Evolutionary conservation across 2,888 invertebrate genomes (phyloP).

Genomic region (Plagodis pulveraria): DNA sequence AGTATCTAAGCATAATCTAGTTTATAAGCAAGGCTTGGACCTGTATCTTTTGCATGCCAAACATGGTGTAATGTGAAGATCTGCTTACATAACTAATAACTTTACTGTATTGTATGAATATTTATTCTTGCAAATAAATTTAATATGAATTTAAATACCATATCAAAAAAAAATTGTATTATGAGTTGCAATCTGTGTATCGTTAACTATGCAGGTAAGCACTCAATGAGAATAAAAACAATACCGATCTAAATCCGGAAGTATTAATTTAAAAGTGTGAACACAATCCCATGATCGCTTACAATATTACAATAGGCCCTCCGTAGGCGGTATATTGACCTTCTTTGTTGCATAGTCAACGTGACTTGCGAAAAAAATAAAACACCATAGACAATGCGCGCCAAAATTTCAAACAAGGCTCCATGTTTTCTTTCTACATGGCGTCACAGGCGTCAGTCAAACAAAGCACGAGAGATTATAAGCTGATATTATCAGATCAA

Average conservation of each 20-base stretch:
- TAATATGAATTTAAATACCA: too few relatives aligned
- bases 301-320: constrained; percentile 6
- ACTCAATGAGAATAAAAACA: neutral
- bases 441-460: neutral
- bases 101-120: too few relatives aligned
- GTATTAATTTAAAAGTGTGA: constrained; percentile 17
- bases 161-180: too few relatives aligned
- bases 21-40: too few relatives aligned
- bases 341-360: constrained; percentile 5
- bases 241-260: constrained; percentile 7
- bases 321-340: constrained; percentile 4
- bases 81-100: too few relatives aligned
- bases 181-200: too few relatives aligned
- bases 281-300: constrained; percentile 6
- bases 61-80: too few relatives aligned
- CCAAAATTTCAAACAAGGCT: constrained; percentile 15
- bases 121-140: too few relatives aligned
- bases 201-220: too few relatives aligned
- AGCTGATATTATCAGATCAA: constrained; percentile 55
- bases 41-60: too few relatives aligned
- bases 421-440: neutral
- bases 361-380: constrained; percentile 6
- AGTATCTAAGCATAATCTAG: too few relatives aligned
- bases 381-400: constrained; percentile 24
- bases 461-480: constrained; percentile 51